phyloP scores from a whole-genome alignment of 2,797 vertebrate species.

The Ceyx erithaca region DNA sequence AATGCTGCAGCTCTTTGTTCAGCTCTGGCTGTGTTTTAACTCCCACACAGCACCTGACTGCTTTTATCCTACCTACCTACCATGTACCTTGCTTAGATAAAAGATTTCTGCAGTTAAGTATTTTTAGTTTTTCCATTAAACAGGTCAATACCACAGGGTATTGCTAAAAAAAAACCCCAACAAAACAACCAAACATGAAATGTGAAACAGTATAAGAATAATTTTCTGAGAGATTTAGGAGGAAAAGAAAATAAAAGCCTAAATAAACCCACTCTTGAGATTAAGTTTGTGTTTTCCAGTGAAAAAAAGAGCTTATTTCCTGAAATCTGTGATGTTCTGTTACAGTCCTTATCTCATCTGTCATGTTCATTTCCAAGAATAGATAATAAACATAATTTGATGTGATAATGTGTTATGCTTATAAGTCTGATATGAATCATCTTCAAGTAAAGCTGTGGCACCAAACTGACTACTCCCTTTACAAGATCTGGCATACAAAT shows the following conservation, averaged over 20 bases:
- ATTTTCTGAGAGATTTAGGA: background rate
- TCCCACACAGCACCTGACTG: slow-evolving; percentile 1
- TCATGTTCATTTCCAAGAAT: slow-evolving; percentile 50
- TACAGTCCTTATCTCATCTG: slow-evolving; percentile 33
- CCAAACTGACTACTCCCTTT: background rate
- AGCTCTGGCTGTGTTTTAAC: slow-evolving; percentile 15
- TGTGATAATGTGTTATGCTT: slow-evolving; percentile 37
- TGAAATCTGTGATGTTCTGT: slow-evolving; percentile 23
- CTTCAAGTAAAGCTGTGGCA: slow-evolving; percentile 33
- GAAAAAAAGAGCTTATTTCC: slow-evolving; percentile 15
- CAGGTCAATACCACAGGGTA: background rate
- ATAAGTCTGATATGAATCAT: slow-evolving; percentile 49
- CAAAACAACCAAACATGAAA: background rate
- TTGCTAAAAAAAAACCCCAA: background rate
- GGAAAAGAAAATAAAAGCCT: background rate
- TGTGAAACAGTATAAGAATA: background rate
- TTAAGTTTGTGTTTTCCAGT: background rate
- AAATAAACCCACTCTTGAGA: background rate
- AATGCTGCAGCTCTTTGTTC: background rate
- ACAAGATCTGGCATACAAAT: background rate
- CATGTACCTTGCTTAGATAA: background rate
- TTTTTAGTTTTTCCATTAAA: slow-evolving; percentile 30
- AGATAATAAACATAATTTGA: slow-evolving; percentile 18
- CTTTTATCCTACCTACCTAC: background rate
- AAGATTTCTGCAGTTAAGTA: background rate